These are phyloP conservation scores for Pseudolycoriella hygida DNA, from an alignment of 2,888 invertebrate genomes.

Conservation along the genomic window DNA sequence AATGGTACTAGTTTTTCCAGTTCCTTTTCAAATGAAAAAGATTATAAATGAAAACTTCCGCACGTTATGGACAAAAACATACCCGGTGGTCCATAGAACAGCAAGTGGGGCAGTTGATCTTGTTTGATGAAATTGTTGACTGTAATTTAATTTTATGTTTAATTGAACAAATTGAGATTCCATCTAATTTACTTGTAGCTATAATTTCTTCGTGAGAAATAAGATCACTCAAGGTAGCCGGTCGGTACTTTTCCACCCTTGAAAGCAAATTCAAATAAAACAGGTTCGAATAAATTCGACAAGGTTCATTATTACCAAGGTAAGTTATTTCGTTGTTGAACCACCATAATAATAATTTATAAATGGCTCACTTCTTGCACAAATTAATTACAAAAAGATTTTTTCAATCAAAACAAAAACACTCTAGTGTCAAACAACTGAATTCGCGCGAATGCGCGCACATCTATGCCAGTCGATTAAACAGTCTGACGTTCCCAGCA, in stretches of 20 bases:
- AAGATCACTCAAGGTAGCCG: slow-evolving; percentile 73
- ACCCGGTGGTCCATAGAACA: slow-evolving; percentile 94
- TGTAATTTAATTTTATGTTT: slow-evolving; percentile 23
- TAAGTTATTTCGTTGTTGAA: not conserved
- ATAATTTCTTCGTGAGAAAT: slow-evolving; percentile 97
- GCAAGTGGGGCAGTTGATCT: slow-evolving; percentile 82
- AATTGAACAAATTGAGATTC: no score
- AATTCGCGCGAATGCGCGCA: no score
- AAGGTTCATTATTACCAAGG: not conserved
- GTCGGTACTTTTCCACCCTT: slow-evolving; percentile 98
- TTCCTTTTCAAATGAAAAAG: slow-evolving; percentile 36
- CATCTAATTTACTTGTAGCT: slow-evolving; percentile 84
- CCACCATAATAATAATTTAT: no score
- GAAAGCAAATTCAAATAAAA: not conserved
- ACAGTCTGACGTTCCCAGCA: no score
- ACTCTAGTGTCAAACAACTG: no score
- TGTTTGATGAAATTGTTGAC: slow-evolving; percentile 77
- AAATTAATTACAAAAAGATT: no score
- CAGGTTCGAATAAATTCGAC: not conserved
- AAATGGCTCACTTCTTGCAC: no score
- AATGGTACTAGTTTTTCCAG: slow-evolving; percentile 96
- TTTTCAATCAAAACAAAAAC: no score
- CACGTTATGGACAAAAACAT: no score
- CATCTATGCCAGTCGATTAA: no score
- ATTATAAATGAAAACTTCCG: no score